Evolutionary conservation across 1,140 invertebrate species (phyloP).

Genomic region (Cherax quadricarinatus): DNA sequence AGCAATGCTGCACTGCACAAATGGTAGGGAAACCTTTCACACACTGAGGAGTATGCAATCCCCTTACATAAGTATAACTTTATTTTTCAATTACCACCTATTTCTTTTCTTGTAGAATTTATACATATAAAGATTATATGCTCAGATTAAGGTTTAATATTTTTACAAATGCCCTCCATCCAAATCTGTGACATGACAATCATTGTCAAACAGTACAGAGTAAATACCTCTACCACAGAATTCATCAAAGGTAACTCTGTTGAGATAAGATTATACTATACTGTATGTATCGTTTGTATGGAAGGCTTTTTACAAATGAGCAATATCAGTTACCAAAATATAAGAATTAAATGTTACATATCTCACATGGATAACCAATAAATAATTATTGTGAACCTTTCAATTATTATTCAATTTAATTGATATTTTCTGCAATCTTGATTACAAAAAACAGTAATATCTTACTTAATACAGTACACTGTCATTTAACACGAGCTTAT

Average conservation of each 20-base stretch:
- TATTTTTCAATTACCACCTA: too few relatives aligned
- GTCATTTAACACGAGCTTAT: too few relatives aligned
- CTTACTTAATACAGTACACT: background rate
- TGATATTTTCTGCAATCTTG: background rate
- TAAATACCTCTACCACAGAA: background rate
- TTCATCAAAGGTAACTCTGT: background rate
- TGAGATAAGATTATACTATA: background rate
- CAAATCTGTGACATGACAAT: background rate
- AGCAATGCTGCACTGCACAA: too few relatives aligned
- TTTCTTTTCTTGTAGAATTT: too few relatives aligned
- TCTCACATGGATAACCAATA: background rate
- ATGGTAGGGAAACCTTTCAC: too few relatives aligned
- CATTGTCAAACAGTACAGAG: background rate
- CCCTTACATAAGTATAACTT: too few relatives aligned
- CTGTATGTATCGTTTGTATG: background rate
- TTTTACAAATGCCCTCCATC: too few relatives aligned
- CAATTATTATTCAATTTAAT: background rate
- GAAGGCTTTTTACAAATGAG: background rate
- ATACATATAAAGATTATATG: too few relatives aligned
- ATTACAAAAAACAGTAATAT: background rate
- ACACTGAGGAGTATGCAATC: too few relatives aligned
- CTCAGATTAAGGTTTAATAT: too few relatives aligned
- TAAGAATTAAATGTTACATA: background rate
- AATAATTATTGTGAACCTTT: background rate
- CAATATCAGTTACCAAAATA: background rate